phyloP scores from a whole-genome alignment of 2,797 vertebrate genomes.

The Podarcis lilfordi region DNA sequence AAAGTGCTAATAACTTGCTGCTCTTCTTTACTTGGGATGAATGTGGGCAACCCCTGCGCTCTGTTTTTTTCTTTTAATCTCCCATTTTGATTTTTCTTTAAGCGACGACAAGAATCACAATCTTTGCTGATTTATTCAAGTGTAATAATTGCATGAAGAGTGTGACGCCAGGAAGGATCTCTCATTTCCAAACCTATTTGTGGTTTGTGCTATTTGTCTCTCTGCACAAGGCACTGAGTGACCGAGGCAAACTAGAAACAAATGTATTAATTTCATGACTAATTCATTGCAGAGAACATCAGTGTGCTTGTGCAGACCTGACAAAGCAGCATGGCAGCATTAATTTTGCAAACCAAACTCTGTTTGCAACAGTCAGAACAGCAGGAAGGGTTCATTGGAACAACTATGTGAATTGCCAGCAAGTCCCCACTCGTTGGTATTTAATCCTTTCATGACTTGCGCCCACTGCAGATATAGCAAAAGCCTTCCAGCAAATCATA shows the following conservation, averaged over 20 bases:
- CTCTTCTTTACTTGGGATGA: constrained; percentile 40
- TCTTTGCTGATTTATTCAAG: constrained; percentile 37
- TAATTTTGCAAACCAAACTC: constrained; percentile 57
- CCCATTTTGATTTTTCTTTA: constrained; percentile 50
- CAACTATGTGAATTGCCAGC: neutral
- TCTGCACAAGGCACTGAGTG: constrained; percentile 24
- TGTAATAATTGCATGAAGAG: constrained; percentile 43
- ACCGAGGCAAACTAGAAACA: constrained; percentile 37
- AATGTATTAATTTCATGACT: constrained; percentile 64
- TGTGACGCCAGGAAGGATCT: constrained; percentile 21
- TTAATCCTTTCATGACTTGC: neutral
- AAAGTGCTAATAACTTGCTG: constrained; percentile 32
- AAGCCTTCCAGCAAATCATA: neutral
- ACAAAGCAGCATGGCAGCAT: constrained; percentile 46
- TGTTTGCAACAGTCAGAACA: constrained; percentile 40
- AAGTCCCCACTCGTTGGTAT: constrained; percentile 8
- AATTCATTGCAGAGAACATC: constrained; percentile 62
- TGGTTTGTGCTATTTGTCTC: constrained; percentile 47
- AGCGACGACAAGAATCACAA: constrained; percentile 37
- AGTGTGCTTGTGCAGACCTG: constrained; percentile 48
- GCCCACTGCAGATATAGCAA: neutral
- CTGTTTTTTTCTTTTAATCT: too few species aligned
- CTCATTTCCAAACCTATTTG: constrained; percentile 46
- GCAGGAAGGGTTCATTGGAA: constrained; percentile 48
- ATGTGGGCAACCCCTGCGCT: constrained; percentile 3